These are phyloP conservation scores for Kobus ellipsiprymnus DNA, from an alignment of 2,113 vertebrate genomes.

Conservation along the genomic window DNA sequence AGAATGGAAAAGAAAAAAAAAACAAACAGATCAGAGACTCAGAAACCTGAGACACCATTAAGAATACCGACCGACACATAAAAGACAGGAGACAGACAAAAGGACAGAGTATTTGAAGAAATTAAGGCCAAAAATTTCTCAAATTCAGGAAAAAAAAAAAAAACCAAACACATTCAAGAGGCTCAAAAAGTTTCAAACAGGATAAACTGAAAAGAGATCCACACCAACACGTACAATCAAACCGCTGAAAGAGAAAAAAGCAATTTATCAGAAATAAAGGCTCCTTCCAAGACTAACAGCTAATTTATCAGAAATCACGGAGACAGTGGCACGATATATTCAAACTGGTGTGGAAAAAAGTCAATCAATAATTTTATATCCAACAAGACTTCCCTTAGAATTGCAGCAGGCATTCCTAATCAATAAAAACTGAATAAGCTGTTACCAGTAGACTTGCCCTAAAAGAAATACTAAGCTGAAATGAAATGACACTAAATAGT, in stretches of 20 bases:
- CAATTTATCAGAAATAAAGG: neutral
- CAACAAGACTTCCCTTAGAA: neutral
- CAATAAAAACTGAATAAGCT: neutral
- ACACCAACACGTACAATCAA: neutral
- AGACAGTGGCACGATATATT: neutral
- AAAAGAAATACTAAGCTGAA: neutral
- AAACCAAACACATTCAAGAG: neutral
- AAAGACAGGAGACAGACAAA: neutral
- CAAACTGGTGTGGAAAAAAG: neutral
- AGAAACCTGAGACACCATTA: neutral
- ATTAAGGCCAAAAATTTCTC: neutral
- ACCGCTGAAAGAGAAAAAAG: neutral
- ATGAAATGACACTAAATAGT: neutral
- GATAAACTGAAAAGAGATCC: neutral
- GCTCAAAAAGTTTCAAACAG: neutral
- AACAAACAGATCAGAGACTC: neutral
- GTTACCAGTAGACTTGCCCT: neutral
- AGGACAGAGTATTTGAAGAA: neutral
- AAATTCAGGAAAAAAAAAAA: neutral
- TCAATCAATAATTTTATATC: neutral
- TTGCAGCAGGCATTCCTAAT: neutral
- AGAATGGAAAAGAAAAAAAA: neutral
- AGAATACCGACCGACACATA: neutral
- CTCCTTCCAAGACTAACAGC: neutral
- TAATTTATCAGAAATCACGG: neutral